Evolutionary conservation across 1,140 invertebrate species (phyloP), one percentile per base, ranked within the genome.

Genomic region (Adoxophyes honmai): DNA sequence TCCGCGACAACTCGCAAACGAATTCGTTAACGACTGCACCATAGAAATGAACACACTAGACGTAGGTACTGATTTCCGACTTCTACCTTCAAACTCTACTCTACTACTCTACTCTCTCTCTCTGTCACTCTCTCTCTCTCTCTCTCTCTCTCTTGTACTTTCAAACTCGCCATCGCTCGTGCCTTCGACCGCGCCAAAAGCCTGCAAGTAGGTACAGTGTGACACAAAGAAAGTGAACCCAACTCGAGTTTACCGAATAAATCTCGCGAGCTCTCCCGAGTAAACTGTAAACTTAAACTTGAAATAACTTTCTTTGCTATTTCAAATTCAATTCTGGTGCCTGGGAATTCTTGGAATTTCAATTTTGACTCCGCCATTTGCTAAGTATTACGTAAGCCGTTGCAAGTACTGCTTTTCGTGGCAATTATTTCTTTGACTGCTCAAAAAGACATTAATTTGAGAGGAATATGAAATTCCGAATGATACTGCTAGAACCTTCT

Each of bases 141-240:
- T n/a, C n/a, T n/a, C n/a, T n/a, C n/a, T n/a, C n/a, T n/a, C n/a
- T n/a, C n/a, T n/a, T n/a, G n/a, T n/a, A 6, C 21, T 28, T 28
- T 28, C 6, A 28, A 28, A 28, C 21, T 16, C n/a, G n/a, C n/a
- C n/a, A n/a, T n/a, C 55, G 58, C 44, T 54, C 62, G 9, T 72
- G 15, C 54, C 70, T 76, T 66, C 39, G 10, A 21, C 36, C 34
- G 13, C 5, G 37, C 33, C 55, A 55, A 59, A 54, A 72, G 21
- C 21, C 21, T 28, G 21, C 21, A 28, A 28, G 21, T 28, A 6
- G 21, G 62, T 75, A 78, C 65, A 72, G 15, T 70, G 69, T 81
- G 66, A 68, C 68, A 79, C 75, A 81, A 79, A 79, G 79, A 75
- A 76, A 78, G 69, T 75, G 59, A 68, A 70, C 62, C 55, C 59